Conservation (phyloP, 2,113 vertebrate genomes). For the Nyctereutes procyonoides region DNA sequence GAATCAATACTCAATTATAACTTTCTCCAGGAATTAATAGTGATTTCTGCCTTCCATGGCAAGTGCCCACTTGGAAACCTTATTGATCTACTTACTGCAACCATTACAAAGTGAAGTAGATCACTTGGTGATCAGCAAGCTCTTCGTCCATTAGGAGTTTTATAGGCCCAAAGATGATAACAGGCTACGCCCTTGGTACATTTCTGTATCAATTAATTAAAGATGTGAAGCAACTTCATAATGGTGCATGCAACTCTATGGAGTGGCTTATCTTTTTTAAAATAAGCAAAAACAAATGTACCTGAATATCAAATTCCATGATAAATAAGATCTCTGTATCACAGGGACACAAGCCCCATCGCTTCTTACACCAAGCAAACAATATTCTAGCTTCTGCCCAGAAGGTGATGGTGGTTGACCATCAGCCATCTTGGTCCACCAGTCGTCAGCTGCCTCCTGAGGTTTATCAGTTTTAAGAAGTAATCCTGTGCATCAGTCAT, state of each 20-base stretch:
- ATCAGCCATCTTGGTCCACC: neutral
- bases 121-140: neutral
- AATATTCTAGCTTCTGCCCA: neutral
- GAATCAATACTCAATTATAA: neutral
- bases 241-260: neutral
- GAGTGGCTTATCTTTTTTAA: neutral
- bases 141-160: neutral
- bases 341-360: neutral
- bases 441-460: neutral
- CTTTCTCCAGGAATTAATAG: neutral
- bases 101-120: neutral
- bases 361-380: neutral
- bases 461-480: neutral
- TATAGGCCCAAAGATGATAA: neutral
- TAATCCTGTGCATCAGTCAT: neutral
- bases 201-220: neutral
- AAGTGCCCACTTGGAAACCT: neutral
- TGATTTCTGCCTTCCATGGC: neutral
- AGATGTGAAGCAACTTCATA: neutral
- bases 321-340: neutral
- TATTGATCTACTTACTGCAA: neutral
- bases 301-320: neutral
- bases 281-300: neutral
- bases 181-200: neutral
- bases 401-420: neutral